Conservation (phyloP, 2,888 invertebrate genomes). For the Drosophila paramelanica region DNA sequence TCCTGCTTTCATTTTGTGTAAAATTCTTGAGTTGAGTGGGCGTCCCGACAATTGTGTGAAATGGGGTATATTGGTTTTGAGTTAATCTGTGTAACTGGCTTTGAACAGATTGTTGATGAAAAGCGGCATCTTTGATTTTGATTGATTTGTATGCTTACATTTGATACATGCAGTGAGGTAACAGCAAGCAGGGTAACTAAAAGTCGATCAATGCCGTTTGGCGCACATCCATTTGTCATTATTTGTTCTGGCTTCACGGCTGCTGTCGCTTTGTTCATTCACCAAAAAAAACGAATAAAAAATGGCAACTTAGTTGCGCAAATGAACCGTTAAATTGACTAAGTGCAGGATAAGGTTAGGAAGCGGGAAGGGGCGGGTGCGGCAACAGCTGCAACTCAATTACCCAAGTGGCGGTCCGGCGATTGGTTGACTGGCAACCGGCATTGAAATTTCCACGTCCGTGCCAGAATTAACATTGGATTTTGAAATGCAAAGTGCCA, state of each 20-base stretch:
- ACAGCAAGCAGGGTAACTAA: neutral
- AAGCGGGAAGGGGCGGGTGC: neutral
- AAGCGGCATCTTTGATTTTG: no score
- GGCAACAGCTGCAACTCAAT: constrained; percentile 42
- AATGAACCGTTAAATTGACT: constrained; percentile 71
- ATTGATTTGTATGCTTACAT: no score
- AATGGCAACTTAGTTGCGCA: constrained; percentile 43
- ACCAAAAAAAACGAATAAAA: constrained; percentile 12
- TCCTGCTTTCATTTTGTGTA: constrained; percentile 15
- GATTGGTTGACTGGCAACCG: constrained; percentile 13
- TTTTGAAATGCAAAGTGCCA: neutral
- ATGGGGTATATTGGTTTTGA: neutral
- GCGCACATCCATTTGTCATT: constrained; percentile 3
- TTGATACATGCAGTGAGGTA: no score
- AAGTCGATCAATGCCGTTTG: neutral
- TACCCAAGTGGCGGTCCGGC: constrained; percentile 15
- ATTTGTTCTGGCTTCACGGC: constrained; percentile 27
- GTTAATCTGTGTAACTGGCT: no score
- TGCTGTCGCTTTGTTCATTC: constrained; percentile 35
- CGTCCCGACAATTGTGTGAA: no score
- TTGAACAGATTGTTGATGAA: no score
- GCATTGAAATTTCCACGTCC: neutral
- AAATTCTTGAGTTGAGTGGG: constrained; percentile 3
- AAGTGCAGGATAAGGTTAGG: constrained; percentile 19
- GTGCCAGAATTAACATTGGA: constrained; percentile 12